Evolutionary conservation across 2,113 vertebrate species (phyloP), one percentile per base, ranked within the genome.

Genomic region (Macquaria australasica): DNA sequence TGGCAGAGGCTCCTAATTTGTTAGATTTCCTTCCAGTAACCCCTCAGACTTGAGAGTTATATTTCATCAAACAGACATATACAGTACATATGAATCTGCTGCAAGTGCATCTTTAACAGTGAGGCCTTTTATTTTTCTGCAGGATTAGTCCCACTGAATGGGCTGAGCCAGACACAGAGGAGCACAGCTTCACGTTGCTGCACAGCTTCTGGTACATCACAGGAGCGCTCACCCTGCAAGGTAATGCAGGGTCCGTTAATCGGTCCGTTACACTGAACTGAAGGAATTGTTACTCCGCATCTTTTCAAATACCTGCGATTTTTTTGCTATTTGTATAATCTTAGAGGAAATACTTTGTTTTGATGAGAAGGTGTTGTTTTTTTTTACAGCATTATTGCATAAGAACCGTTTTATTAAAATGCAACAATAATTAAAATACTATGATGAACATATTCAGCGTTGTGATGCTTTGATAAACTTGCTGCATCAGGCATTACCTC

Each of bases 191-290:
- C 53, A 97, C 97, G 1, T 87, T 98, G 60, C 87, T 97, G 39
- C 97, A 98, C 85, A 97, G 97, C 86, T 96, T 98, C 87, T 98
- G 97, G 97, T 97, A 97, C 91, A 96, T 97, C 69, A 93, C 94
- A 0, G 97, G 97, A 74, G 96, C 97, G 0, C 91, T 98, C 5
- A 95, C 97, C 9, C 91, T 98, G 91, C 97, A 98, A 95, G 97
- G 97, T 98, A 94, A 64, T 53, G 2, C 67, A 28, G 43, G 59
- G 25, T n/a, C n/a, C n/a, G n/a, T n/a, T n/a, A n/a, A n/a, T 31
- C 28, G 28, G 53, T 23, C 73, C 2, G 15, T n/a, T 5, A 23
- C 39, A 45, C 50, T 11, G 16, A 39, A 8, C 39, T 39, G 39
- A 39, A 39, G 39, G 39, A 39, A 39, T 39, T 39, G 39, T 39